A percentile compares a stretch with the other conserved stretches of the same genome.
These are phyloP conservation scores for Halcyon leucocephala DNA, from an alignment of 2,797 vertebrate genomes.

Conservation along the genomic window DNA sequence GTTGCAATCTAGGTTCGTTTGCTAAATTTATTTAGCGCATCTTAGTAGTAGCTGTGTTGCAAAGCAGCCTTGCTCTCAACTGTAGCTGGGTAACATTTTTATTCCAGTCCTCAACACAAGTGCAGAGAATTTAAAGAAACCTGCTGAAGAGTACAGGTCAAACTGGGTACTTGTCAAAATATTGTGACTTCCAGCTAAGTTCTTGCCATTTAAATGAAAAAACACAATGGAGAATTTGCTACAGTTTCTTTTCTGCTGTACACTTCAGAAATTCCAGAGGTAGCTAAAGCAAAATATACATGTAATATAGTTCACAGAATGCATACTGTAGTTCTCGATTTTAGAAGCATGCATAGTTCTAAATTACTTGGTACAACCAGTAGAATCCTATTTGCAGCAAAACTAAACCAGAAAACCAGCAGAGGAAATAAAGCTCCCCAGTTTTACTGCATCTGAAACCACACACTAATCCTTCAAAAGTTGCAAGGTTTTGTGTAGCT, in stretches of 20 bases:
- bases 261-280: not conserved
- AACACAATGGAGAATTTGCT: too few relatives aligned
- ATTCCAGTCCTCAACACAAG: not conserved
- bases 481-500: fast-evolving
- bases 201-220: not conserved
- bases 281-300: not conserved
- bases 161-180: fast-evolving
- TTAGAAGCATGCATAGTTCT: not conserved
- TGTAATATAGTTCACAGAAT: too few relatives aligned
- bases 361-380: not conserved
- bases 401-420: not conserved
- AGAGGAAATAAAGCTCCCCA: not conserved
- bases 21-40: not conserved
- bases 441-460: not conserved
- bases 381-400: too few relatives aligned
- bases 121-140: not conserved
- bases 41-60: too few relatives aligned
- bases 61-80: not conserved
- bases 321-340: not conserved
- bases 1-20: not conserved
- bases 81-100: too few relatives aligned
- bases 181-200: fast-evolving
- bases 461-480: not conserved
- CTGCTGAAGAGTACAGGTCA: not conserved
- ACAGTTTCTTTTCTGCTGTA: not conserved